Percentiles rank a stretch among this genome's conserved stretches.
Evolutionary conservation across 2,797 vertebrate species (phyloP).

Genomic region (Parotocinclus haroldoi): DNA sequence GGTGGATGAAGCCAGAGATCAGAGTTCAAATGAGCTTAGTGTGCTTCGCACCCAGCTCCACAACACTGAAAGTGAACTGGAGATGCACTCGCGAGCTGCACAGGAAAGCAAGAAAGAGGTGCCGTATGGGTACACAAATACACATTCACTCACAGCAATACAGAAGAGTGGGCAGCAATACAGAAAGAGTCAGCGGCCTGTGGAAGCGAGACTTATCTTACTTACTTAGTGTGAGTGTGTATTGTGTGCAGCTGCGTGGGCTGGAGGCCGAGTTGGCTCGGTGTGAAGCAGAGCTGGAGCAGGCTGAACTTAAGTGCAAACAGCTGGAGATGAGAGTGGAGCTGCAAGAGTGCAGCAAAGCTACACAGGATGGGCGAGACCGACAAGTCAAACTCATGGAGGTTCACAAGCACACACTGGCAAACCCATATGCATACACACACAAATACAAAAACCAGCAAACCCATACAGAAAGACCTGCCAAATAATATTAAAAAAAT

Average conservation of each 20-base stretch:
- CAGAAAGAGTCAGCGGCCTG: not conserved
- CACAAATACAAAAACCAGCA: not conserved
- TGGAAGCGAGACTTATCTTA: not conserved
- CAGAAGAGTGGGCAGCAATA: not conserved
- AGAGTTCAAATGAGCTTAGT: constrained; percentile 77
- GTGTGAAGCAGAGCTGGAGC: constrained; percentile 80
- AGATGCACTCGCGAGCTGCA: constrained; percentile 74
- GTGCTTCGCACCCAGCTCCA: constrained; percentile 84
- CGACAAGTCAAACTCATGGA: constrained; percentile 87
- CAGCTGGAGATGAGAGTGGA: constrained; percentile 83
- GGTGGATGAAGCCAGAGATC: constrained; percentile 85
- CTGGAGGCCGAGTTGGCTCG: constrained; percentile 83
- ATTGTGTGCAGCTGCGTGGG: constrained; percentile 71
- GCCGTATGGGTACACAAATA: constrained; percentile 1
- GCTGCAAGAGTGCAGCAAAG: constrained; percentile 79
- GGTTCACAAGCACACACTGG: constrained; percentile 63
- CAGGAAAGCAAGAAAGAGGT: constrained; percentile 90
- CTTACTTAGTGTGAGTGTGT: constrained; percentile 1
- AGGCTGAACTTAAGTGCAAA: constrained; percentile 77
- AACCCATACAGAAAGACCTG: not conserved
- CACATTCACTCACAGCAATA: not conserved
- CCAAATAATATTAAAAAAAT: not conserved
- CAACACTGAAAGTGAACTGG: constrained; percentile 83
- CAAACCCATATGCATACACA: not conserved
- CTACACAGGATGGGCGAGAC: constrained; percentile 76